Evolutionary conservation across 2,888 invertebrate species (phyloP).

Genomic region (Ariolimax columbianus): DNA sequence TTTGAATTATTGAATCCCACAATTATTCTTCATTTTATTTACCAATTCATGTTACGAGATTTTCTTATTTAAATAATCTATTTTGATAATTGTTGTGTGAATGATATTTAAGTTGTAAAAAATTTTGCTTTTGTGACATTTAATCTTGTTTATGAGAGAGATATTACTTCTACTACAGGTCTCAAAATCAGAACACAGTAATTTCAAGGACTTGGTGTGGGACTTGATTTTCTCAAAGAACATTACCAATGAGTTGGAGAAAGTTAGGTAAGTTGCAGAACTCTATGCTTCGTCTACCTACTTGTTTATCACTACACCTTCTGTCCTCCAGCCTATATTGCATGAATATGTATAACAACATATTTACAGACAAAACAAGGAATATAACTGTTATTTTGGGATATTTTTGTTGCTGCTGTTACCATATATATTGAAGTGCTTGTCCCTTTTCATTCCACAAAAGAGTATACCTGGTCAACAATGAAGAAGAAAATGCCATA

Average conservation of each 20-base stretch:
- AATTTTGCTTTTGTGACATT: neutral
- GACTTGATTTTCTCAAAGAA: conserved; percentile 78
- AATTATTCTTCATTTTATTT: too few species aligned
- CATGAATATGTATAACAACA: too few species aligned
- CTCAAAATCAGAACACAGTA: conserved; percentile 77
- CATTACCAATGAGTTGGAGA: conserved; percentile 78
- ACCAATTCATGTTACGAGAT: too few species aligned
- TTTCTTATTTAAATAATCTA: too few species aligned
- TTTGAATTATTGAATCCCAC: too few species aligned
- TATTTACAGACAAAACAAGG: too few species aligned
- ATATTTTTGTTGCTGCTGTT: too few species aligned
- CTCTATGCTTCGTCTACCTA: neutral
- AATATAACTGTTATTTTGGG: too few species aligned
- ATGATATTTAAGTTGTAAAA: neutral
- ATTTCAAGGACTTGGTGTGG: conserved; percentile 78
- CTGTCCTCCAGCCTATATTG: neutral
- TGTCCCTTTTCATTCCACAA: too few species aligned
- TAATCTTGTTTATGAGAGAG: neutral
- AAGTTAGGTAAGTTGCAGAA: conserved; percentile 74
- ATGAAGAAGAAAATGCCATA: too few species aligned
- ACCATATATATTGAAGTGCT: too few species aligned
- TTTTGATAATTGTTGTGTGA: neutral
- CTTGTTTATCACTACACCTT: neutral
- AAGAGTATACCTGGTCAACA: too few species aligned
- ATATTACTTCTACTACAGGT: conserved; percentile 65